Conservation (phyloP, 2,113 vertebrate species). For the Tenrec ecaudatus region DNA sequence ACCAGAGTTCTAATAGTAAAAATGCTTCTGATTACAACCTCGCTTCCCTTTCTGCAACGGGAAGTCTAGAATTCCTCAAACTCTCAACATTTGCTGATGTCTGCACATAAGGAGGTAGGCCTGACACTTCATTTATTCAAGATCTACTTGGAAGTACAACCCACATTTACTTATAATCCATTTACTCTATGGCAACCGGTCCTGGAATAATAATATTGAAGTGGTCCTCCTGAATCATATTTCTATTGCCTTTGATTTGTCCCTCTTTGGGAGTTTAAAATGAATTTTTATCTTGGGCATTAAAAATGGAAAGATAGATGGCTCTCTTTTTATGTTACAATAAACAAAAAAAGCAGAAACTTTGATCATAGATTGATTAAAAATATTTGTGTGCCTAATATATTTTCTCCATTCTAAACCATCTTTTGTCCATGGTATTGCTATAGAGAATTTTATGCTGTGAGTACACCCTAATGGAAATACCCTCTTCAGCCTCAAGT, state of each 20-base stretch:
- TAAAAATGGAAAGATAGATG: constrained; percentile 96
- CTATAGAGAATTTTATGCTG: constrained; percentile 95
- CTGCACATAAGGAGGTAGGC: neutral
- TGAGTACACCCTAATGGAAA: constrained; percentile 93
- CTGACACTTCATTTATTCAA: neutral
- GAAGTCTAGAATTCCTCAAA: neutral
- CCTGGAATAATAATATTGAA: neutral
- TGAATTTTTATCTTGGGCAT: constrained; percentile 93
- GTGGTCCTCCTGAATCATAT: neutral
- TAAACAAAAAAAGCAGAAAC: constrained; percentile 92
- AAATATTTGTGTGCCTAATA: constrained; percentile 97
- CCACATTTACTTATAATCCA: neutral
- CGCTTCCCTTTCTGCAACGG: neutral
- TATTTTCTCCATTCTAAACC: constrained; percentile 97
- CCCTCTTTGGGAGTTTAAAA: constrained; percentile 91
- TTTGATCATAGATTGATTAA: constrained; percentile 93
- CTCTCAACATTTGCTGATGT: neutral
- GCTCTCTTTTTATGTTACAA: constrained; percentile 92
- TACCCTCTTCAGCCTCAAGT: constrained; percentile 95
- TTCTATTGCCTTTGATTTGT: constrained; percentile 26
- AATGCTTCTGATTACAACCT: neutral
- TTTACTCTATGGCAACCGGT: neutral
- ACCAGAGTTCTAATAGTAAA: neutral
- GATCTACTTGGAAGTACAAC: neutral
- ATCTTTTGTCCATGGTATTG: constrained; percentile 96